Conservation (phyloP, 2,797 vertebrate genomes). For the Ciconia nigra region DNA sequence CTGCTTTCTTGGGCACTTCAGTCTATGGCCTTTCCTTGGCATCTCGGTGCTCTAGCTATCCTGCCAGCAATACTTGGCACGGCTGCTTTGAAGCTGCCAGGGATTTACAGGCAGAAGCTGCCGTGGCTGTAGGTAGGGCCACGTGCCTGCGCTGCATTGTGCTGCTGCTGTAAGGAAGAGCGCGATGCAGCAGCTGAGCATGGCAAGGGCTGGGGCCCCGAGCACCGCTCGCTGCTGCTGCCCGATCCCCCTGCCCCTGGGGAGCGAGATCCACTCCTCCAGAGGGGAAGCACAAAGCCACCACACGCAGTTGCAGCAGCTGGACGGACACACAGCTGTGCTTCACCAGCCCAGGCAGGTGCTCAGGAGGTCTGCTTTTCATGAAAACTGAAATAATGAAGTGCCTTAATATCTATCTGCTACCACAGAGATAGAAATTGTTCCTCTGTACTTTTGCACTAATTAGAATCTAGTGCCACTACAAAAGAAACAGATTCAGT, state of each 20-base stretch:
- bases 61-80: too few species aligned
- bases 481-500: not conserved
- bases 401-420: not conserved
- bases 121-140: not conserved
- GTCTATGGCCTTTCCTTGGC: not conserved
- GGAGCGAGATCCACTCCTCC: not conserved
- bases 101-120: not conserved
- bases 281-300: not conserved
- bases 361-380: not conserved
- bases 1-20: not conserved
- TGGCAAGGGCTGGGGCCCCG: not conserved
- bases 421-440: not conserved
- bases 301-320: rapidly evolving
- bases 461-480: not conserved
- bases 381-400: not conserved
- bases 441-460: not conserved
- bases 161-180: not conserved
- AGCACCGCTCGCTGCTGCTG: too few species aligned
- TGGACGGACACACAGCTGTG: not conserved
- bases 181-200: not conserved
- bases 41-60: not conserved
- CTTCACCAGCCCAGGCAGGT: not conserved
- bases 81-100: not conserved
- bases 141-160: rapidly evolving
- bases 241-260: not conserved